Percentiles rank a stretch among this genome's conserved stretches.
phyloP scores from a whole-genome alignment of 1,140 invertebrate species.

The Sipha flava region DNA sequence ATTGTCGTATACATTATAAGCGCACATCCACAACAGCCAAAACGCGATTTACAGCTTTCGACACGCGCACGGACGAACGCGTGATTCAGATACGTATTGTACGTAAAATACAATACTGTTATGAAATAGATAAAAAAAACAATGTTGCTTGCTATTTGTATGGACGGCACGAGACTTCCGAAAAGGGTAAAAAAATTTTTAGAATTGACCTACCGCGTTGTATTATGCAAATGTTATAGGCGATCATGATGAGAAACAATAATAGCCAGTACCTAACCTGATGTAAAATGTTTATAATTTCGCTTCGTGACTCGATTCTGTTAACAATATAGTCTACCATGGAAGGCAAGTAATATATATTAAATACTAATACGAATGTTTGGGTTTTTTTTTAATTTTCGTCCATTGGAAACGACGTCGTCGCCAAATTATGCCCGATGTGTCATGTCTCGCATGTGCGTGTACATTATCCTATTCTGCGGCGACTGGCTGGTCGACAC shows the following conservation, averaged over 20 bases:
- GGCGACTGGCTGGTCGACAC: too few relatives aligned
- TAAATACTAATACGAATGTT: not conserved
- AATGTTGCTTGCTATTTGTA: not conserved
- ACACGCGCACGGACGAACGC: not conserved
- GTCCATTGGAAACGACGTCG: too few relatives aligned
- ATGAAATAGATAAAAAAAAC: not conserved
- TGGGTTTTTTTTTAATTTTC: not conserved
- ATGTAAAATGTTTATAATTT: slow-evolving; percentile 11
- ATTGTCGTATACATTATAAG: not conserved
- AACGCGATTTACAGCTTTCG: not conserved
- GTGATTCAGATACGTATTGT: not conserved
- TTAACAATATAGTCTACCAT: not conserved
- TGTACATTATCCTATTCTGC: too few relatives aligned
- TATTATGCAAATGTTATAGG: slow-evolving; percentile 6
- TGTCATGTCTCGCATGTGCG: too few relatives aligned
- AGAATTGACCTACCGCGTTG: slow-evolving; percentile 15
- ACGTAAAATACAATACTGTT: not conserved
- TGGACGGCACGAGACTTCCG: not conserved
- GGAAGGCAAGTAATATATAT: not conserved
- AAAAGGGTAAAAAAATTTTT: not conserved
- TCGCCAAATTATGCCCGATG: too few relatives aligned
- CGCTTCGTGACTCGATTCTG: slow-evolving; percentile 13
- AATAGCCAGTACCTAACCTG: not conserved
- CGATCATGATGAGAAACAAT: slow-evolving; percentile 19
- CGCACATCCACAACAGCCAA: not conserved